Evolutionary conservation across 2,888 invertebrate species (phyloP), one percentile per base, ranked within the genome.

Genomic region (Linnaemya tessellans): DNA sequence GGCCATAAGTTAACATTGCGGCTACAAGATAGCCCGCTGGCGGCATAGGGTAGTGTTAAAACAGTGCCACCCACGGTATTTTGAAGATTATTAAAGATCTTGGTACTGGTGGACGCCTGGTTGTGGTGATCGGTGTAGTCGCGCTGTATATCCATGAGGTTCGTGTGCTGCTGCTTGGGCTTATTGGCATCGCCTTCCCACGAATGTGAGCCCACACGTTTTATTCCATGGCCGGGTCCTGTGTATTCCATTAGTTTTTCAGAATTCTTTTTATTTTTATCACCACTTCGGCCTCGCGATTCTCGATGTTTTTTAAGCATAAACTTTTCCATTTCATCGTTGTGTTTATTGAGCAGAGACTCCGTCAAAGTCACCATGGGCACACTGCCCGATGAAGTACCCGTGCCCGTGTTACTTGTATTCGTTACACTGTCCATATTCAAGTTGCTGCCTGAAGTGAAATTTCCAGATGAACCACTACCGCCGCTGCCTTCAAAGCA

Each of bases 321-420:
- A 67, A 95, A 94, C 88, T 96, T 96, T 90, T 97, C 97, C 97
- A 97, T 97, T 82, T 96, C 95, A 86, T 95, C 94, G 88, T 97
- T 97, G 91, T 97, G 97, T 89, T 96, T 96, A 88, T 92, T 94
- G 7, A 96, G 90, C 58, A 95, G 88, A 0, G 94, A 94, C 90
- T 95, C 94, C 0, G 95, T 96, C 11, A 96, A 91, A 20, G 93
- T 93, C 0, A 93, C 93, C 8, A 93, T 92, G 62, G 94, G 94
- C 41, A 93, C 93, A 43, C 90, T 91, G 30, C 90, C 89, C 15
- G 92, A 92, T 88, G 89, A 90, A 22, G 90, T 91, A 22, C 93
- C 93, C 1, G 93, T 93, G 10, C 92, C 93, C 1, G 92, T 90
- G 62, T 93, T 93, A 80, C 93, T 94, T 0, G 93, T 94, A 56